These are phyloP conservation scores for Aphodius granarius DNA, from an alignment of 2,888 invertebrate genomes.

Conservation along the genomic window DNA sequence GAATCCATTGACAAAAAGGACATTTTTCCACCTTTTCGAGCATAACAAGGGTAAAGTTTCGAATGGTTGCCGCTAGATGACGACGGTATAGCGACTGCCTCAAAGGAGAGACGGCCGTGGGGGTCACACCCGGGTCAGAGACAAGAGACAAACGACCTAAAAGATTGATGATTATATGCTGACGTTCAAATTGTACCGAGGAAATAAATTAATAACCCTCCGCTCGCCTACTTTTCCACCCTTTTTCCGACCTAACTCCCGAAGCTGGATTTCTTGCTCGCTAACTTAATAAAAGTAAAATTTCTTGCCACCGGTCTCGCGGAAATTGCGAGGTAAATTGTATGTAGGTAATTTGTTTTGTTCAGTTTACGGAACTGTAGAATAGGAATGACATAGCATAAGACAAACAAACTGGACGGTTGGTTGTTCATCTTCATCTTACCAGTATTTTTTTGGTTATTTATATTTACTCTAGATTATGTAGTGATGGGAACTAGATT, in stretches of 20 bases:
- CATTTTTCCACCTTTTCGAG: slow-evolving; percentile 25
- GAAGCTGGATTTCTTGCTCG: not conserved
- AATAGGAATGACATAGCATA: not conserved
- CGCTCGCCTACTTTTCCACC: slow-evolving; percentile 36
- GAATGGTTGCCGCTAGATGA: slow-evolving; percentile 7
- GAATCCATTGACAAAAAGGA: slow-evolving; percentile 25
- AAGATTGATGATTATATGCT: slow-evolving; percentile 52
- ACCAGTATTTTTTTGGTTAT: not conserved
- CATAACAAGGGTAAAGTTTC: slow-evolving; percentile 21
- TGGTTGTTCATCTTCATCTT: not conserved
- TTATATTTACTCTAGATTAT: not conserved
- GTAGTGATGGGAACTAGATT: no score
- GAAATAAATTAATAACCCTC: slow-evolving; percentile 51
- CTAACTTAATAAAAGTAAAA: slow-evolving; percentile 8
- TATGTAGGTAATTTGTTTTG: not conserved
- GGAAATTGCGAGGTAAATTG: not conserved
- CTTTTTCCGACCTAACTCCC: slow-evolving; percentile 21
- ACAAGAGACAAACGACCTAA: slow-evolving; percentile 51
- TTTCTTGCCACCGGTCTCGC: not conserved
- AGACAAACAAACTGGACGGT: not conserved
- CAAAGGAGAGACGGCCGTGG: slow-evolving; percentile 4
- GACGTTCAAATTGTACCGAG: slow-evolving; percentile 48
- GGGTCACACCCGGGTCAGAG: slow-evolving; percentile 36
- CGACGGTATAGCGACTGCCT: not conserved
- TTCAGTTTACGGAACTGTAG: not conserved